Evolutionary conservation across 2,113 vertebrate genomes (phyloP), one percentile per base, ranked within the genome.

Genomic region (Phalacrocorax aristotelis): DNA sequence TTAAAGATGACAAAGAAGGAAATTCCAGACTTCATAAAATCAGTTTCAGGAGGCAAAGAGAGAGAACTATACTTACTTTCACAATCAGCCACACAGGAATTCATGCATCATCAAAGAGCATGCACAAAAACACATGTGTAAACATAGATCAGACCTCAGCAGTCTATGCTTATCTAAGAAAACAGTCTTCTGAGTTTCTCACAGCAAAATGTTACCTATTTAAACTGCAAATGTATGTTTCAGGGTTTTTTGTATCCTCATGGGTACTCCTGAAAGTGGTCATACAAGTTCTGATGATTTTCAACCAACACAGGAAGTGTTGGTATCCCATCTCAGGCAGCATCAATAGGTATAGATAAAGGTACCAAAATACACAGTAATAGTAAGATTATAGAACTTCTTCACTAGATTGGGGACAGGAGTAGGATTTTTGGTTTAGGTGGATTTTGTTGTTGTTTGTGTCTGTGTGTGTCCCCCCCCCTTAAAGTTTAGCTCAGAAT

Each of bases 11-110:
- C 95, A 96, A 83, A 89, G 64, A 70, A 96, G 66, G 93, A 98
- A 98, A 98, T 97, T 83, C 74, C 72, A 97, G 81, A 95, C 96
- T 95, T 97, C 46, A 97, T 75, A 95, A 97, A 96, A 95, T 85
- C 78, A 91, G 65, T 93, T 96, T 95, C 91, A 93, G 40, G n/a
- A 90, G 78, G 68, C 20, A 12, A 92, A 96, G 89, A 92, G 32
- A 93, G 23, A 95, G 60, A 95, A 78, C 30, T 42, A 29, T 61
- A 84, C 93, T 96, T 96, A 87, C 85, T 97, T 97, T 96, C 88
- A 89, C 3, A 5, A 92, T 66, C 64, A 91, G 90, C 91, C 89
- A 42, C 90, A 97, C 27, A 97, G 75, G 88, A 96, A 97, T 94
- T 91, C 83, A 69, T 89, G 95, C 94, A 93, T 69, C 64, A 93